Conservation (phyloP, 1,140 invertebrate genomes). For the Macrobrachium rosenbergii region DNA sequence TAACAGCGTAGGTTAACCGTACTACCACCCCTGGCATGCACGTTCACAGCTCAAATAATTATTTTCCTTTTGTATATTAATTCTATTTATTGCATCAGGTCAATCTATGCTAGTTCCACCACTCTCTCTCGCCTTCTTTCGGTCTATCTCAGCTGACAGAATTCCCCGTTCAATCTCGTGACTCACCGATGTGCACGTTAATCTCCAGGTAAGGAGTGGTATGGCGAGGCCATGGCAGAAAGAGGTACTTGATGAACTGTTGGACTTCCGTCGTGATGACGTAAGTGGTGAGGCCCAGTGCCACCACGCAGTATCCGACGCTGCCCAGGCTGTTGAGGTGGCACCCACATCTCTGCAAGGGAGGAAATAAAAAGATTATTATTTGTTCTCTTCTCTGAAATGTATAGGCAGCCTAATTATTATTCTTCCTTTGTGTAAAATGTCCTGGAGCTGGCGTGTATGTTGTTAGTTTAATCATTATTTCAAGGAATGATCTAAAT, state of each 20-base stretch:
- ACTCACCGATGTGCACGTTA: conserved; percentile 64
- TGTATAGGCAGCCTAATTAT: too few relatives aligned
- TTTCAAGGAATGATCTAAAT: too few relatives aligned
- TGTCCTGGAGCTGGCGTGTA: too few relatives aligned
- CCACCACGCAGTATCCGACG: conserved; percentile 79
- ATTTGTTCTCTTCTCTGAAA: not conserved
- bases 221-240: conserved; percentile 58
- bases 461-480: too few relatives aligned
- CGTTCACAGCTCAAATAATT: too few relatives aligned
- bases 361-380: not conserved
- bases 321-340: conserved; percentile 84
- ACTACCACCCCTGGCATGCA: not conserved
- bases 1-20: too few relatives aligned
- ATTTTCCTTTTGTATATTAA: too few relatives aligned
- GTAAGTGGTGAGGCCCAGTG: conserved; percentile 75
- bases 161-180: not conserved
- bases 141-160: conserved; percentile 68
- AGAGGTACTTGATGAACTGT: conserved; percentile 62
- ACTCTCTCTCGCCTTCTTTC: too few relatives aligned
- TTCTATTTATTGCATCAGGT: too few relatives aligned
- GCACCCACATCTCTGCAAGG: conserved; percentile 77
- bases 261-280: conserved; percentile 60
- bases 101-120: too few relatives aligned
- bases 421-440: too few relatives aligned
- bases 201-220: conserved; percentile 56